Evolutionary conservation across 1,140 invertebrate species (phyloP).

Genomic region (Cecropterus lyciades): DNA sequence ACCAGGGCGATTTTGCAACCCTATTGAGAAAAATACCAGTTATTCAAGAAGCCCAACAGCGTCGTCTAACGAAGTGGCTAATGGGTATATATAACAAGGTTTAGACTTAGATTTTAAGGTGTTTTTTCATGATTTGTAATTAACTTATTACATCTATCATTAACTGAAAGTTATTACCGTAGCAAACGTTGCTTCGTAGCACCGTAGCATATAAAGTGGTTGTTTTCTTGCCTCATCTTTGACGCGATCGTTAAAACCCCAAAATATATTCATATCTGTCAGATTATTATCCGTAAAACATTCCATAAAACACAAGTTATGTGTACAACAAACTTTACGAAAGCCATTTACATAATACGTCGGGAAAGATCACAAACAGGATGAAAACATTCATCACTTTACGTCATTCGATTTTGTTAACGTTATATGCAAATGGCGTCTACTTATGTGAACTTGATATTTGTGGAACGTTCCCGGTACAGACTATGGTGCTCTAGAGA

Average conservation of each 20-base stretch:
- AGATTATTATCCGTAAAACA: not conserved
- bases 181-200: no score
- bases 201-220: no score
- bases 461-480: constrained; percentile 13
- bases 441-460: constrained; percentile 26
- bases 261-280: not conserved
- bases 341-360: constrained; percentile 42
- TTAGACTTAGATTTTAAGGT: no score
- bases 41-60: no score
- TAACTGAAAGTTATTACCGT: no score
- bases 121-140: no score
- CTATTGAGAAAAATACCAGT: no score
- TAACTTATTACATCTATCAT: no score
- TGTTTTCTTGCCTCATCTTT: no score
- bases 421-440: constrained; percentile 45
- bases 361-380: constrained; percentile 44
- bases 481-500: constrained; percentile 1
- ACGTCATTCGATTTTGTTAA: constrained; percentile 48
- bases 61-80: no score
- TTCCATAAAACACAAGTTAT: constrained; percentile 12
- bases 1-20: no score
- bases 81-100: no score
- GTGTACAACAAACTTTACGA: constrained; percentile 9
- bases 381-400: constrained; percentile 45
- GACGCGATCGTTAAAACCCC: not conserved